phyloP scores from a whole-genome alignment of 2,113 vertebrate species.

The human region GRCh38 chr12:82186001-82186500 shows the following conservation, averaged over 20 bases:
- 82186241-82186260: background rate
- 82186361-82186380: background rate
- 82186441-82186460: background rate
- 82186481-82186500: background rate
- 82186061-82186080: background rate
- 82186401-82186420: background rate
- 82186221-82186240: background rate
- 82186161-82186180: background rate
- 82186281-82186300: background rate
- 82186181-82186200: background rate
- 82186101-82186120: background rate
- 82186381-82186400: background rate
- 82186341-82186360: background rate
- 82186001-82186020: background rate
- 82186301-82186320: background rate
- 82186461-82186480: background rate
- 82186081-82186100: background rate
- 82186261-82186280: background rate
- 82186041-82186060: background rate
- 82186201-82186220: background rate
- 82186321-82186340: background rate
- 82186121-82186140: background rate
- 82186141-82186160: background rate
- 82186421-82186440: background rate
- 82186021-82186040: background rate